Conservation (phyloP, 2,113 vertebrate species). For the Catharus fuscescens region DNA sequence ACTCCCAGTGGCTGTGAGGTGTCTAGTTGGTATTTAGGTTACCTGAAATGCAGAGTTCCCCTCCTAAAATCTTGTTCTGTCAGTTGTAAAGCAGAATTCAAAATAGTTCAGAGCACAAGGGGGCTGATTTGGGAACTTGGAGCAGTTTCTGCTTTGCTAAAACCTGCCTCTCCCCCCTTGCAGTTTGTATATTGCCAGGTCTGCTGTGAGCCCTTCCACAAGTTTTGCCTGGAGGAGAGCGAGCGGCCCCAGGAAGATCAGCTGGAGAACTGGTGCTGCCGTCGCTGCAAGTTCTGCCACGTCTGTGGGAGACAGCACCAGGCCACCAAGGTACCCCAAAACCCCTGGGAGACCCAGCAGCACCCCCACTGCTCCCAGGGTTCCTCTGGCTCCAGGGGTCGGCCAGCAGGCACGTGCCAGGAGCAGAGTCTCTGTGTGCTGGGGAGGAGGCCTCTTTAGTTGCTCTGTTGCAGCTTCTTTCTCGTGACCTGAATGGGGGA, state of each 20-base stretch:
- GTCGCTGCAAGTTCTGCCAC: conserved; percentile 95
- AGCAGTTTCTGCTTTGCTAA: background rate
- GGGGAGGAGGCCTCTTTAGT: background rate
- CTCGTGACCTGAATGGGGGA: background rate
- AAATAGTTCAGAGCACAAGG: background rate
- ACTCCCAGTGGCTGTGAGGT: background rate
- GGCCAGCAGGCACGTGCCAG: background rate
- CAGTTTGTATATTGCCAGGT: conserved; percentile 99
- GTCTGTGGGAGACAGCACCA: conserved; percentile 95
- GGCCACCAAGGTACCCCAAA: conserved; percentile 87
- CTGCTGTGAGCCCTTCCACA: conserved; percentile 98
- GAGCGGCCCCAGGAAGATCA: conserved; percentile 97
- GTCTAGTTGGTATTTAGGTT: background rate
- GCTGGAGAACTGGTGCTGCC: conserved; percentile 99
- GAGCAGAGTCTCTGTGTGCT: background rate
- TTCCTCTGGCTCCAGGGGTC: background rate
- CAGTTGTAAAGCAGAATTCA: background rate
- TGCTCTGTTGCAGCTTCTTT: background rate
- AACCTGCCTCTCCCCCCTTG: conserved; percentile 20
- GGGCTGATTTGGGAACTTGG: background rate
- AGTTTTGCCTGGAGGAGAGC: conserved; percentile 95
- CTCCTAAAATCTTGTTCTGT: background rate
- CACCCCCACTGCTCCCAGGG: background rate
- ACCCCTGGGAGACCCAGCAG: background rate
- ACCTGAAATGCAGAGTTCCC: background rate